phyloP scores from a whole-genome alignment of 2,888 invertebrate genomes.

The Schizotus pectinicornis region DNA sequence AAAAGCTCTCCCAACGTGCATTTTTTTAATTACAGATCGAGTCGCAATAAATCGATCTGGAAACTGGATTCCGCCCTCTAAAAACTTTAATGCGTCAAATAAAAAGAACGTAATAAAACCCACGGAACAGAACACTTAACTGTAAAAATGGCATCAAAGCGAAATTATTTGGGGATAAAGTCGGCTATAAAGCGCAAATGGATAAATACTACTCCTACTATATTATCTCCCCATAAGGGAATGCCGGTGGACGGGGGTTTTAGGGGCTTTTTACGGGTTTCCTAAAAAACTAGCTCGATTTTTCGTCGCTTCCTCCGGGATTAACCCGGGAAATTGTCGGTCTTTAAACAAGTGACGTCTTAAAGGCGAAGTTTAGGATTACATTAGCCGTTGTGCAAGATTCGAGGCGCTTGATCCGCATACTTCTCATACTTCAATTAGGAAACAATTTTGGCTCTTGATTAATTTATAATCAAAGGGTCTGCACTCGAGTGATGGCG shows the following conservation, averaged over 20 bases:
- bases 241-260: too few species aligned
- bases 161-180: conserved; percentile 1
- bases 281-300: background rate
- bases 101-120: background rate
- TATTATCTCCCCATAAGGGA: too few species aligned
- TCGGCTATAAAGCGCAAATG: background rate
- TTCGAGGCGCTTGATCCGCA: background rate
- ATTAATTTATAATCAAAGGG: too few species aligned
- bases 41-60: too few species aligned
- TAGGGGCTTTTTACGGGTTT: background rate
- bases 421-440: conserved; percentile 3
- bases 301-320: background rate
- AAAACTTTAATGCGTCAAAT: too few species aligned
- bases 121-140: background rate
- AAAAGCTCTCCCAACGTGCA: too few species aligned
- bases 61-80: too few species aligned
- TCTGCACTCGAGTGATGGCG: too few species aligned
- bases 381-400: background rate
- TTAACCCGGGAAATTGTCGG: background rate
- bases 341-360: background rate
- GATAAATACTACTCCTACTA: background rate
- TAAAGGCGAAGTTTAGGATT: background rate
- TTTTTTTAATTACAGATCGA: too few species aligned
- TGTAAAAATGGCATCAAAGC: background rate
- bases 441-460: background rate